Evolutionary conservation across 2,113 vertebrate genomes (phyloP), one percentile per base, ranked within the genome.

Genomic region (Scytalopus superciliaris): DNA sequence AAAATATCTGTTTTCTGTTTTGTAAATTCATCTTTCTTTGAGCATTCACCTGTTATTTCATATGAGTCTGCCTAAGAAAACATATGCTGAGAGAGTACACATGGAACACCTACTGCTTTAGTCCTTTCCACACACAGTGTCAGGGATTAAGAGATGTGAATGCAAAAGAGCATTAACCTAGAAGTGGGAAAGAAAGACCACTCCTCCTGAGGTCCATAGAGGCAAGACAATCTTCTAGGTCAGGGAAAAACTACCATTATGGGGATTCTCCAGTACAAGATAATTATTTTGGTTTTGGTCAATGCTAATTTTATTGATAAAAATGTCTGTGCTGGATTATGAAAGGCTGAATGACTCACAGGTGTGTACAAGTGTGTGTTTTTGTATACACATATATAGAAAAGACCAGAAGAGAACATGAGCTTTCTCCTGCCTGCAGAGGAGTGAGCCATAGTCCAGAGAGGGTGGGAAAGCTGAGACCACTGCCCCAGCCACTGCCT

Each of bases 101-200:
- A 8, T 22, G 37, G 45, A 93, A 57, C 3, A 69, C 17, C 8
- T 77, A 11, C 12, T 64, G 10, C 37, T 57, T 84, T 33, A 45
- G 30, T 45, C 9, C 8, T 66, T 67, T 80, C 19, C 74, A 25
- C 18, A 14, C 0, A 3, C 22, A 19, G 3, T n/a, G 4, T 53
- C n/a, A 62, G 8, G 12, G 21, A 64, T 69, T 25, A 39, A 42
- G 35, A 87, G 87, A 69, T 18, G 2, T 55, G 23, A 62, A 62
- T 15, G 3, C 5, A 62, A 37, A 80, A 67, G 28, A 57, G 8
- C 24, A 56, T 57, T 77, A 62, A 63, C 14, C 14, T 66, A 60
- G 79, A 89, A 30, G 42, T 16, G 64, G 27, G 19, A 24, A 60
- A 81, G 44, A 52, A 47, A 57, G 33, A 35, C 19, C 28, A 15